Percentiles rank a stretch among this genome's conserved stretches.
Conservation (phyloP, 1,140 invertebrate genomes). For the Ceratina australensis region DNA sequence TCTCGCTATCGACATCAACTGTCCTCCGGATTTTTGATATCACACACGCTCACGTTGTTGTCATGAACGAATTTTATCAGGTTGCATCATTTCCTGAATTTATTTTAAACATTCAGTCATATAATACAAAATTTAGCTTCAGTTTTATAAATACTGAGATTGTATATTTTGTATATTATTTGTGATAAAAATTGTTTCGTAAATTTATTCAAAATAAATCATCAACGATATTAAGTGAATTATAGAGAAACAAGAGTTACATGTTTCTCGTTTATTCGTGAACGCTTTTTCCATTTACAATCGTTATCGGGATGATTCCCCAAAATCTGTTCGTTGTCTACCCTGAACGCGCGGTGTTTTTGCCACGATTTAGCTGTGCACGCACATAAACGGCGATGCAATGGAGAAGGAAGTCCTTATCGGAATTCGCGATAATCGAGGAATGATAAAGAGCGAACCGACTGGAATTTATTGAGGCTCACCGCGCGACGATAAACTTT, state of each 20-base stretch:
- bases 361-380: background rate
- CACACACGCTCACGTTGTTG: no score
- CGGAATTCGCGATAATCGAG: conserved; percentile 49
- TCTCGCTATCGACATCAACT: no score
- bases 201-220: no score
- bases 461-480: conserved; percentile 46
- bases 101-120: no score
- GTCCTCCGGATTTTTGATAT: no score
- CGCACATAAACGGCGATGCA: background rate
- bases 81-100: no score
- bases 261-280: background rate
- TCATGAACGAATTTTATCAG: no score
- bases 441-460: conserved; percentile 50
- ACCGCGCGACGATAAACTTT: conserved; percentile 39
- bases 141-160: no score
- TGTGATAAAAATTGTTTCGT: no score
- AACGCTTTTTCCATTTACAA: background rate
- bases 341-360: conserved; percentile 16
- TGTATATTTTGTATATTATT: no score
- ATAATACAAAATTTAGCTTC: no score
- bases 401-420: conserved; percentile 31
- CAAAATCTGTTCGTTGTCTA: background rate
- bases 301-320: background rate
- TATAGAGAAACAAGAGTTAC: background rate
- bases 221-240: no score